Base-by-base conservation (phyloP, 2,797 vertebrate genomes). In the Gymnoscopelus braueri region DNA sequence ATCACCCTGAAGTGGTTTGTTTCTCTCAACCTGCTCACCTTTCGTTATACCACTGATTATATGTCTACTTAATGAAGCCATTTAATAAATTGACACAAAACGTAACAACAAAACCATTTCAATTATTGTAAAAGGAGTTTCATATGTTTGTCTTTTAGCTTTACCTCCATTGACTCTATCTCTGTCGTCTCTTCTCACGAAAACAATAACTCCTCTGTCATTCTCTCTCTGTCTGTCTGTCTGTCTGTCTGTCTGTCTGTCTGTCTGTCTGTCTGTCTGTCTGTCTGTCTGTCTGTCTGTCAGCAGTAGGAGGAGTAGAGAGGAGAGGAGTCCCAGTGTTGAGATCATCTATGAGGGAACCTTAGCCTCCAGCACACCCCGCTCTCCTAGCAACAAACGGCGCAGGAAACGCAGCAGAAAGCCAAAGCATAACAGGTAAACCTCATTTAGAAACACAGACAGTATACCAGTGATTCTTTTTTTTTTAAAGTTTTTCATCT, bases 311-410 rank as follows among this genome's bases (percentile, higher is more conserved):
- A 73, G 60, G 60, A 9, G 55, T 61, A 48, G 84, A 51, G 79
- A 61, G 0, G 79, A 84, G 5, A 87, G 90, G 0, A 91, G 89
- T 19, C 88, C 90, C 51, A 92, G 91, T 12, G 88, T 92, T 70
- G 91, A 92, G 84, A 92, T 92, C 65, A 70, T 92, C 67, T 92
- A 88, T 4, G 91, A 92, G 59, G 88, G 89, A 1, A 82, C 79
- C 10, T 1, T 79, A 14, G 0, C 7, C 2, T 5, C 72, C 3
- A 39, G 5, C 0, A 2, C 57, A 0, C 0, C 48, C 0, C 72
- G 23, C 0, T 52, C 73, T 0, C 32, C 74, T 0, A 44, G 65
- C 0, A 60, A 5, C 53, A 84, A 82, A 6, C 85, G 78, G 0
- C 81, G 69, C 54, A 63, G 84, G 70, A 84, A 60, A 52, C 74